These are phyloP conservation scores for Oplegnathus fasciatus DNA, from an alignment of 2,113 vertebrate species.

Conservation along the genomic window DNA sequence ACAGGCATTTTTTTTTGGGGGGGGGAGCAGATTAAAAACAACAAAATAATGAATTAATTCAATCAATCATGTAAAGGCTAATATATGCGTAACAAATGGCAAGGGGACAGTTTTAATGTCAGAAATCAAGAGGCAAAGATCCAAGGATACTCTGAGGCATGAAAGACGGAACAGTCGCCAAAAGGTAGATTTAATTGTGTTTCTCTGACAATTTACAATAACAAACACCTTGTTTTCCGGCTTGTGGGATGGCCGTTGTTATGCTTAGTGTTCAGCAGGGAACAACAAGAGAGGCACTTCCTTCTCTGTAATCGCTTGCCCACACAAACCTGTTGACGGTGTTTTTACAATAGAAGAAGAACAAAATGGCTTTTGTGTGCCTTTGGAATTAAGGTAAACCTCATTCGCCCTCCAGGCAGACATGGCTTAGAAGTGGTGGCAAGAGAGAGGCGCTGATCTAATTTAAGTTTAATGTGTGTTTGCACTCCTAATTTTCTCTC, in stretches of 20 bases:
- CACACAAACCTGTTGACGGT: slow-evolving; percentile 65
- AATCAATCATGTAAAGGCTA: slow-evolving; percentile 86
- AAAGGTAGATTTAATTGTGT: slow-evolving; percentile 47
- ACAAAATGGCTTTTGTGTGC: slow-evolving; percentile 70
- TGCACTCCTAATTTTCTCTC: slow-evolving; percentile 62
- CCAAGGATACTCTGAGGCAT: slow-evolving; percentile 52
- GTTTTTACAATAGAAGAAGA: slow-evolving; percentile 44
- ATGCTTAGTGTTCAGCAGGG: slow-evolving; percentile 43
- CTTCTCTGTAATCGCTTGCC: slow-evolving; percentile 57
- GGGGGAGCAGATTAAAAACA: slow-evolving; percentile 65
- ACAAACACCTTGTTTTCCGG: slow-evolving; percentile 41
- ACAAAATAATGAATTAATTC: slow-evolving; percentile 80
- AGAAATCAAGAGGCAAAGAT: slow-evolving; percentile 72
- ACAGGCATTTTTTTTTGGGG: slow-evolving; percentile 58
- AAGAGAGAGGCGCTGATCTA: slow-evolving; percentile 54
- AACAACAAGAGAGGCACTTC: slow-evolving; percentile 47
- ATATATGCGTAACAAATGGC: slow-evolving; percentile 82
- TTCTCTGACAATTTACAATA: slow-evolving; percentile 36
- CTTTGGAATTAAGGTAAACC: slow-evolving; percentile 69
- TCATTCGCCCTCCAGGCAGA: slow-evolving; percentile 53
- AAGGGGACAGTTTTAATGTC: slow-evolving; percentile 79
- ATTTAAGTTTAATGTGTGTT: slow-evolving; percentile 72
- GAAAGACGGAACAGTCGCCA: slow-evolving; percentile 15
- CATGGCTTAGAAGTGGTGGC: slow-evolving; percentile 41
- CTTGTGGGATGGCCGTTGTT: slow-evolving; percentile 41